Percentiles rank a stretch among this genome's conserved stretches.
These are phyloP conservation scores for Siniperca knerii DNA, from an alignment of 2,113 vertebrate genomes.

Conservation along the genomic window DNA sequence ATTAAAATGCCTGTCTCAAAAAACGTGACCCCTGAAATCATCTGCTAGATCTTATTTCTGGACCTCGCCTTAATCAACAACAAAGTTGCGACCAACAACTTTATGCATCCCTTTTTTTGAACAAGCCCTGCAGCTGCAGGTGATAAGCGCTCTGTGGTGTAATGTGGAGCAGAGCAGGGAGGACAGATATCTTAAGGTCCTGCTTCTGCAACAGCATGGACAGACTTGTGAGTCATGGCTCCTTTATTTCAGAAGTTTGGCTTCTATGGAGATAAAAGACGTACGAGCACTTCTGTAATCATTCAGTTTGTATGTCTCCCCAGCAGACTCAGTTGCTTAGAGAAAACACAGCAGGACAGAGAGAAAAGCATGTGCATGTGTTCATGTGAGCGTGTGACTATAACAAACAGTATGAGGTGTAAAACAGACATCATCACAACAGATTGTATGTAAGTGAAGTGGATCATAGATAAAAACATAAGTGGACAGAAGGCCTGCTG, in stretches of 20 bases:
- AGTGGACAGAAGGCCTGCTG: conserved; percentile 36
- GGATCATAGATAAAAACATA: conserved; percentile 15
- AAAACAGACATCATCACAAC: conserved; percentile 17
- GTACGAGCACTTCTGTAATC: conserved; percentile 29
- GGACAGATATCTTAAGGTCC: conserved; percentile 2
- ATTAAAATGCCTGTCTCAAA: background rate
- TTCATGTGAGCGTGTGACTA: conserved; percentile 9
- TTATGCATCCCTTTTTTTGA: conserved; percentile 13
- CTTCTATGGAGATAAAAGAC: conserved; percentile 49
- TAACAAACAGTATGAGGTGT: conserved; percentile 24
- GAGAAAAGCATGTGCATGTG: background rate
- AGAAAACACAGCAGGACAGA: conserved; percentile 12
- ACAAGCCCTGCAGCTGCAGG: conserved; percentile 13
- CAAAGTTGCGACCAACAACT: background rate
- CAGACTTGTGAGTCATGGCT: conserved; percentile 6
- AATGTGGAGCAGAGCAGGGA: background rate
- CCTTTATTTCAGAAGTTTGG: conserved; percentile 20
- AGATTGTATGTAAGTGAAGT: conserved; percentile 1
- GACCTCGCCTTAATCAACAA: background rate
- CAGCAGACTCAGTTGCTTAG: background rate
- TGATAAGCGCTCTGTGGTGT: background rate
- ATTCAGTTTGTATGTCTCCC: conserved; percentile 20
- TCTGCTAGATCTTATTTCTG: background rate
- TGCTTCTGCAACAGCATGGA: background rate
- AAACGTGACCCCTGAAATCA: background rate